Evolutionary conservation across 2,888 invertebrate species (phyloP).

Genomic region (Pyrocoelia pectoralis): DNA sequence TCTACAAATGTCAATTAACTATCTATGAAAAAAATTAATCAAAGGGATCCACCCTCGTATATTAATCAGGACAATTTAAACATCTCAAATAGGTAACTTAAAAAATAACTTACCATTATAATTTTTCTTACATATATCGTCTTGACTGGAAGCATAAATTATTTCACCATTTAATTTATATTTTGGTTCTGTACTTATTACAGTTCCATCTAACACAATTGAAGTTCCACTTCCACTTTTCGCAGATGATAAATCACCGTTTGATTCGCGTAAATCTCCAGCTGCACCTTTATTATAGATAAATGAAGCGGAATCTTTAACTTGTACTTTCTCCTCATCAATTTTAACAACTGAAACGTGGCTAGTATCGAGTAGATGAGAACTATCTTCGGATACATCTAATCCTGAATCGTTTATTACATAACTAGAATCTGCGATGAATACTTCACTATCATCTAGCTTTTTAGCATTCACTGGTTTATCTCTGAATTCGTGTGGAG

Average conservation of each 20-base stretch:
- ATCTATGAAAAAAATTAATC: too few relatives aligned
- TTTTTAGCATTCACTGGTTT: constrained; percentile 68
- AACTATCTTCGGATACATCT: constrained; percentile 62
- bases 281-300: constrained; percentile 49
- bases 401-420: constrained; percentile 73
- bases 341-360: constrained; percentile 93
- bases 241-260: constrained; percentile 57
- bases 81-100: too few relatives aligned
- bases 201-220: constrained; percentile 61
- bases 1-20: too few relatives aligned
- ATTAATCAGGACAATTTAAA: too few relatives aligned
- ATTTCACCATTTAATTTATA: constrained; percentile 63
- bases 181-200: constrained; percentile 44
- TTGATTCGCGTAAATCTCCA: constrained; percentile 53
- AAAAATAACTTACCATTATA: constrained; percentile 25
- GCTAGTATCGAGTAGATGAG: constrained; percentile 74
- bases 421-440: constrained; percentile 78
- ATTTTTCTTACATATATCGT: constrained; percentile 54
- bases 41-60: too few relatives aligned
- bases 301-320: constrained; percentile 70
- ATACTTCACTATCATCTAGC: constrained; percentile 85
- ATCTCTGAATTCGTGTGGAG: constrained; percentile 58
- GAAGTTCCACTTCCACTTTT: constrained; percentile 53
- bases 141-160: constrained; percentile 50
- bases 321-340: constrained; percentile 78